Percentiles rank a stretch among this genome's conserved stretches.
These are phyloP conservation scores for Anaspis maculata DNA, from an alignment of 2,888 invertebrate genomes.

Conservation along the genomic window DNA sequence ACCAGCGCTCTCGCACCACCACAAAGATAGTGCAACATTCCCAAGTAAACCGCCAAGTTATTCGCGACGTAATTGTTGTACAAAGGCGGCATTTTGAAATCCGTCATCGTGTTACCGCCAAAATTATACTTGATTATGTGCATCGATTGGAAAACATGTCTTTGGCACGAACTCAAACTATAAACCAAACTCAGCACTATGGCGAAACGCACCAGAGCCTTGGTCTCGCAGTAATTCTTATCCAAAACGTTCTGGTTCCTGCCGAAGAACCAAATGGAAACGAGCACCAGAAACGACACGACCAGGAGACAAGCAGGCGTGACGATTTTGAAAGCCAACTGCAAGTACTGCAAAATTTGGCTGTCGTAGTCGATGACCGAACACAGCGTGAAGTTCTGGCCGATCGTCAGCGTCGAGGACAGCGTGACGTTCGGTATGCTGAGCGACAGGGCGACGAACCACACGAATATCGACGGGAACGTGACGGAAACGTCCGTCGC, in stretches of 20 bases:
- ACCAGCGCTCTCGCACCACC: constrained; percentile 24
- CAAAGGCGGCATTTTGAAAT: constrained; percentile 32
- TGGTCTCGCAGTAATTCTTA: constrained; percentile 29
- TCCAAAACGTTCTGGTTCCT: constrained; percentile 24
- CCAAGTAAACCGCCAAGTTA: constrained; percentile 17
- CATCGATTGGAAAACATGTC: constrained; percentile 28
- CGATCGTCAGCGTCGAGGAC: constrained; percentile 42
- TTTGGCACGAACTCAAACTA: constrained; percentile 31
- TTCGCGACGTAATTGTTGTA: constrained; percentile 23
- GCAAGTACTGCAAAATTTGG: constrained; percentile 29
- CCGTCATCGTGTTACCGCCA: constrained; percentile 17
- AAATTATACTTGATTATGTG: constrained; percentile 22
- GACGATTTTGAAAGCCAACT: constrained; percentile 30
- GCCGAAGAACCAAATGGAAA: no score
- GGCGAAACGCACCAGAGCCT: constrained; percentile 28
- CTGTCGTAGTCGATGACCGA: constrained; percentile 48
- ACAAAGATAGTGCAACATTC: constrained; percentile 33
- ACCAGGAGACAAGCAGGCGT: constrained; percentile 29
- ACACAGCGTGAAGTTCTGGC: constrained; percentile 42
- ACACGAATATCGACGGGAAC: constrained; percentile 49
- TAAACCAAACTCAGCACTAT: constrained; percentile 28
- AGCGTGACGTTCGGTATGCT: constrained; percentile 53
- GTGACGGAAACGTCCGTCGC: constrained; percentile 44
- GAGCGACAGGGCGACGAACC: constrained; percentile 50
- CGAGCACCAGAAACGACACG: constrained; percentile 22